These are phyloP conservation scores for Exocentrus adspersus DNA, from an alignment of 2,888 invertebrate species.

Conservation along the genomic window DNA sequence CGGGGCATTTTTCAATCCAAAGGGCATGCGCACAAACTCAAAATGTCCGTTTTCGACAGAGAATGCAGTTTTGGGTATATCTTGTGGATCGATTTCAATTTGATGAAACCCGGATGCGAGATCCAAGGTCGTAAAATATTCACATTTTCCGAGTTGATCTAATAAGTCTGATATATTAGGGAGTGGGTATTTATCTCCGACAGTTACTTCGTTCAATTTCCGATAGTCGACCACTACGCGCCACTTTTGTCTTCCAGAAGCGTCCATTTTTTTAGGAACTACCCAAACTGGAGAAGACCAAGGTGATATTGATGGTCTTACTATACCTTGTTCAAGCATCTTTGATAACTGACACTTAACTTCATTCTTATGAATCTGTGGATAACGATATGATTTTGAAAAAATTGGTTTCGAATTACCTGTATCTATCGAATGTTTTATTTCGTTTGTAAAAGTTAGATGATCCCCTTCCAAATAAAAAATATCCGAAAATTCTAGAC, in stretches of 20 bases:
- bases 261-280: constrained; percentile 8
- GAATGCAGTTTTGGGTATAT: constrained; percentile 32
- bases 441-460: not conserved
- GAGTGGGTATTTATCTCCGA: not conserved
- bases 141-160: not conserved
- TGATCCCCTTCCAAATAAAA: not conserved
- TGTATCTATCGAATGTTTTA: not conserved
- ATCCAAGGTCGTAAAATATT: not conserved
- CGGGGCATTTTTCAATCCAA: constrained; percentile 34
- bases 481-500: too few species aligned
- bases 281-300: not conserved
- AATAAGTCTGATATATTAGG: not conserved
- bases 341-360: not conserved
- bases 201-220: not conserved
- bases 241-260: not conserved
- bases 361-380: not conserved
- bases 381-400: not conserved
- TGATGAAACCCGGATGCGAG: constrained; percentile 33
- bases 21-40: constrained; percentile 22
- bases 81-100: constrained; percentile 29
- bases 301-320: not conserved
- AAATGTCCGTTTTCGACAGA: constrained; percentile 25
- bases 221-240: not conserved
- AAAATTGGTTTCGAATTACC: not conserved
- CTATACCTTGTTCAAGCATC: not conserved